Evolutionary conservation across 2,888 invertebrate genomes (phyloP).

Genomic region (Pristionchus entomophagus): DNA sequence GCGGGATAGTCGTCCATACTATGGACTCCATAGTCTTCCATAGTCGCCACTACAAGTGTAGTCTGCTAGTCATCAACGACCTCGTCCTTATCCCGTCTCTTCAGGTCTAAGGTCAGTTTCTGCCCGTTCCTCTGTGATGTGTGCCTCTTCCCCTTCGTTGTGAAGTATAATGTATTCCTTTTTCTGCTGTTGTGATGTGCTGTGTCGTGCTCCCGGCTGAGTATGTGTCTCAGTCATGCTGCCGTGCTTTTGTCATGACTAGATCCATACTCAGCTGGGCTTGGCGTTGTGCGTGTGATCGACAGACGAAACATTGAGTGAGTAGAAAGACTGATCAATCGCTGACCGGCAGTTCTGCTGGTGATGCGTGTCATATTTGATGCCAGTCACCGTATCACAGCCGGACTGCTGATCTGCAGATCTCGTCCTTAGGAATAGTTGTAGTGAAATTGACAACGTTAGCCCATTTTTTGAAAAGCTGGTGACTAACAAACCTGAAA

Average conservation of each 20-base stretch:
- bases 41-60: not conserved
- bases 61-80: not conserved
- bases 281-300: constrained; percentile 21
- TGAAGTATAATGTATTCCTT: not conserved
- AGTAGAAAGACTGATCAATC: not conserved
- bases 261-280: constrained; percentile 47
- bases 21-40: not conserved
- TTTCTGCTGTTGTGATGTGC: constrained; percentile 34
- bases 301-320: not conserved
- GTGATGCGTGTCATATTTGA: constrained; percentile 6
- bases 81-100: too few relatives aligned
- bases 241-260: constrained; percentile 4
- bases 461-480: too few relatives aligned
- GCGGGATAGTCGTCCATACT: too few relatives aligned
- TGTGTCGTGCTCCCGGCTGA: constrained; percentile 33
- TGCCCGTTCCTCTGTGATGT: not conserved
- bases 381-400: constrained; percentile 37
- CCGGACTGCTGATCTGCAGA: constrained; percentile 35
- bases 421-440: not conserved
- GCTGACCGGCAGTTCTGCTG: constrained; percentile 39
- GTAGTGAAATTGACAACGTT: too few relatives aligned
- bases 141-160: not conserved
- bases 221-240: constrained; percentile 42
- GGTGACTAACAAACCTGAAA: too few relatives aligned
- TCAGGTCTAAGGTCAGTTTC: not conserved